Base-by-base conservation (phyloP, 2,888 invertebrate genomes). In the Lochmaea capreae region DNA sequence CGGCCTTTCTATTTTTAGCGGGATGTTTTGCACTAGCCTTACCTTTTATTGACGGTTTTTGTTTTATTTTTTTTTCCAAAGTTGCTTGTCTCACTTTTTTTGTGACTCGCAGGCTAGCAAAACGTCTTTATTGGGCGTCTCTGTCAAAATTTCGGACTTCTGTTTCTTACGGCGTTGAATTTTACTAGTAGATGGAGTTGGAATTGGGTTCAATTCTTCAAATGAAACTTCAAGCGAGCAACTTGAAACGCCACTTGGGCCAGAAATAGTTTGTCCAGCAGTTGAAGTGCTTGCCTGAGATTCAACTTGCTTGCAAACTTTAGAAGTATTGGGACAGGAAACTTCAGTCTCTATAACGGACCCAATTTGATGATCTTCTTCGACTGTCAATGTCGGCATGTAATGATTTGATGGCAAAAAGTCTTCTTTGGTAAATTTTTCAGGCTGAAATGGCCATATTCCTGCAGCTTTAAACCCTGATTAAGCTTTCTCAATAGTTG, bases 401-500 rank as follows among this genome's bases (percentile, higher is more conserved):
- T 52, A n/a, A 54, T 67, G 26, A 57, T 14, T 67, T 54, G 67
- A 52, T 33, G 58, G 57, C 67, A 67, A 67, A 52, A 67, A 67
- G n/a, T 67, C 4, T 42, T 57, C 57, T 26, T 26, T 67, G 52
- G 10, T 54, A 43, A 67, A 54, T 67, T 52, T 52, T 52, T 52
- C 52, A 52, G 52, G 52, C 11, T 52, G 52, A n/a, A 52, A 52
- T 11, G 52, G 14, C 22, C 67, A 67, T 67, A 67, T 67, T 67
- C 57, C 67, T 67, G 57, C n/a, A 57, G 67, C 67, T 26, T 54
- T 67, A 67, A 67, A 67, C 12, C 67, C 67, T n/a, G 67, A 52
- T 67, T 67, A 18, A 16, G 67, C 67, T 67, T 67, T 67, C n/a
- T 67, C 67, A 52, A 54, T 33, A 18, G 67, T 67, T n/a, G 67